Percentiles rank a stretch among this genome's conserved stretches.
phyloP scores from a whole-genome alignment of 2,797 vertebrate species.

The Lutjanus campechanus region DNA sequence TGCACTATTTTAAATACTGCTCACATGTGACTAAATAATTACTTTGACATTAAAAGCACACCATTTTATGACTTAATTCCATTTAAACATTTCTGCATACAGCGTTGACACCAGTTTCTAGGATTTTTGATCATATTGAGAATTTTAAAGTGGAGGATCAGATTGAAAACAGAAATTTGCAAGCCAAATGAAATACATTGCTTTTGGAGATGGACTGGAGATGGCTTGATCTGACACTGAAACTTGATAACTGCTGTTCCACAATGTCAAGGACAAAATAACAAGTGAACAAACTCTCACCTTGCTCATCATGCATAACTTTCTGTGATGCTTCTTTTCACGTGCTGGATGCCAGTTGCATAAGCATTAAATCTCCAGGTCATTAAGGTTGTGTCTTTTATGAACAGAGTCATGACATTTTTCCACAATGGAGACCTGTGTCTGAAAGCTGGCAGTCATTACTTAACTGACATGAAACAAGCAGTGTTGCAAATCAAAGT shows the following conservation, averaged over 20 bases:
- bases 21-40: neutral
- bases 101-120: neutral
- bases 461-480: neutral
- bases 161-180: neutral
- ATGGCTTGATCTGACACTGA: neutral
- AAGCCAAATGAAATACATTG: neutral
- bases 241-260: neutral
- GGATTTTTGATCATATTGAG: neutral
- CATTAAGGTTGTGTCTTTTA: neutral
- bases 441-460: neutral
- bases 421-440: neutral
- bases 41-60: neutral
- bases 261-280: slow-evolving; percentile 9
- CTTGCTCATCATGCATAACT: slow-evolving; percentile 12
- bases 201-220: neutral
- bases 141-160: neutral
- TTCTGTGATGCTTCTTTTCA: neutral
- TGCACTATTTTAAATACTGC: neutral
- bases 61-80: neutral
- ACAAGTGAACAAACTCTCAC: slow-evolving; percentile 17
- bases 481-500: neutral
- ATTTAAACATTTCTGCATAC: neutral
- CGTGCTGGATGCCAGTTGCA: neutral
- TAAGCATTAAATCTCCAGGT: neutral
- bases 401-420: neutral